A percentile compares a stretch with the other conserved stretches of the same genome.
These are phyloP conservation scores for Enteromius unitaeniatus DNA, from an alignment of 2,797 vertebrate genomes.

Conservation along the genomic window DNA sequence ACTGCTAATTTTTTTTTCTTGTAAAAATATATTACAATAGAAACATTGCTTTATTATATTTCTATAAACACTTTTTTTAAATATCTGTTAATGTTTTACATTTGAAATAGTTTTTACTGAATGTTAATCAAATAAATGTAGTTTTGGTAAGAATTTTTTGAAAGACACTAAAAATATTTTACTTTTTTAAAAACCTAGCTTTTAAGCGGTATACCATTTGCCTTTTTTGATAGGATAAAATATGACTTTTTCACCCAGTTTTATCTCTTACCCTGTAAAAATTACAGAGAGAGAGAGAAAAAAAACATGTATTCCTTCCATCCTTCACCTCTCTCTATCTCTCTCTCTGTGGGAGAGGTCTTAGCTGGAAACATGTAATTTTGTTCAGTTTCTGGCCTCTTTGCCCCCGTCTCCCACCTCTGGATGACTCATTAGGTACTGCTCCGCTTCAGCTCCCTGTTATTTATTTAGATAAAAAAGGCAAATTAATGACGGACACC, in stretches of 20 bases:
- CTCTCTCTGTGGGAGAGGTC: constrained; percentile 64
- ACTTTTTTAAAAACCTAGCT: neutral
- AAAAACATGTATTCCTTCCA: neutral
- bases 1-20: too few species aligned
- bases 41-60: neutral
- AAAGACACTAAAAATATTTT: neutral
- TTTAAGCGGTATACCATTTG: neutral
- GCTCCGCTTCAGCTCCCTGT: constrained; percentile 62
- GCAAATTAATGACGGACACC: constrained; percentile 64
- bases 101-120: neutral
- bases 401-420: constrained; percentile 59
- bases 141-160: neutral
- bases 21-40: neutral
- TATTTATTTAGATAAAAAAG: constrained; percentile 72
- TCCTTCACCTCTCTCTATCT: neutral
- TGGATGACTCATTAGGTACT: constrained; percentile 61
- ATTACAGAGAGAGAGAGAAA: too few species aligned
- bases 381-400: constrained; percentile 58
- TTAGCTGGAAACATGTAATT: constrained; percentile 64
- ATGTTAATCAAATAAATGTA: neutral
- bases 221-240: neutral
- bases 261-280: too few species aligned
- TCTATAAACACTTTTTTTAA: neutral
- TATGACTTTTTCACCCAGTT: neutral
- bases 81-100: too few species aligned